Evolutionary conservation across 2,888 invertebrate species (phyloP).

Genomic region (Drosophila atroscutellata): DNA sequence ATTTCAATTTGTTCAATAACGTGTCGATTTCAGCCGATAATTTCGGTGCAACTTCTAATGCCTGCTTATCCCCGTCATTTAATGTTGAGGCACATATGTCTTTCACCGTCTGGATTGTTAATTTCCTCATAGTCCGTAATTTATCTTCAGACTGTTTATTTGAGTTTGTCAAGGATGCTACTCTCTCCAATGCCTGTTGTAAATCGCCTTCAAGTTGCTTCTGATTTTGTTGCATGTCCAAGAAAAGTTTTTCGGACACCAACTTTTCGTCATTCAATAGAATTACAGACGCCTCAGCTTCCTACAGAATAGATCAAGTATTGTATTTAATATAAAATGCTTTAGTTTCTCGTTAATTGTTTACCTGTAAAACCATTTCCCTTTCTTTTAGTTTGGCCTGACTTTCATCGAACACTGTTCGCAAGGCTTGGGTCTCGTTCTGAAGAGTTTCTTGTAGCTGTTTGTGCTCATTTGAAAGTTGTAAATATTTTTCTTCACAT

Average conservation of each 20-base stretch:
- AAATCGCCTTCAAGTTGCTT: constrained; percentile 37
- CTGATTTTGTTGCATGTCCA: constrained; percentile 27
- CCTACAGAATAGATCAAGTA: constrained; percentile 1
- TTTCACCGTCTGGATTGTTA: constrained; percentile 59
- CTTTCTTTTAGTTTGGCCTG: constrained; percentile 38
- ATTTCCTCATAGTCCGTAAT: constrained; percentile 40
- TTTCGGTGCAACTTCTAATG: constrained; percentile 65
- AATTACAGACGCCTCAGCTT: constrained; percentile 20
- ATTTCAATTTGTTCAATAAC: constrained; percentile 54
- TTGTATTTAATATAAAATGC: background rate
- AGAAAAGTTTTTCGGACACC: constrained; percentile 16
- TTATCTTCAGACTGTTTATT: constrained; percentile 39
- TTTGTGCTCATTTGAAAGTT: constrained; percentile 42
- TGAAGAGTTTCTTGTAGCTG: constrained; percentile 28
- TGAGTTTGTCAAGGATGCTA: constrained; percentile 30
- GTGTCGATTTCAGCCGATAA: constrained; percentile 54
- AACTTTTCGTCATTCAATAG: constrained; percentile 35
- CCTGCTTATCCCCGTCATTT: constrained; percentile 51
- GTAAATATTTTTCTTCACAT: constrained; percentile 46
- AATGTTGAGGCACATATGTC: constrained; percentile 59
- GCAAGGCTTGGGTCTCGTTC: constrained; percentile 26
- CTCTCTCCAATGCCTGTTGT: constrained; percentile 25
- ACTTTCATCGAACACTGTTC: constrained; percentile 30
- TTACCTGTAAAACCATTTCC: constrained; percentile 51
- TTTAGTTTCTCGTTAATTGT: background rate